Evolutionary conservation across 2,797 vertebrate species (phyloP), one percentile per base, ranked within the genome.

Genomic region (Gymnothorax reevesii): DNA sequence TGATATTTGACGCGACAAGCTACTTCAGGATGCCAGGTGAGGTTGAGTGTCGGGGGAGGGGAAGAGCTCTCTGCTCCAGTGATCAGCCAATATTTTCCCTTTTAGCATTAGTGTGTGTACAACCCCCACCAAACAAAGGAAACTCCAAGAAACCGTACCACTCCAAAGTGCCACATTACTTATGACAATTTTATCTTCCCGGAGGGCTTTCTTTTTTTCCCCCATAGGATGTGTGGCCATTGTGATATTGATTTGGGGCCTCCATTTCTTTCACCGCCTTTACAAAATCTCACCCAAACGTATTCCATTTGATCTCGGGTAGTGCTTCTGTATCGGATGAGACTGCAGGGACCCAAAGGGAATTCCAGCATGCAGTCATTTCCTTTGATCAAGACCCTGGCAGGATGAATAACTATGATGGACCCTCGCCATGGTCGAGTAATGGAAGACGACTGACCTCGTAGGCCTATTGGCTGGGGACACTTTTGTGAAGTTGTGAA

Each of bases 251-350:
- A 79, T 54, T 42, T n/a, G 75, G 75, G 75, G 15, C n/a, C 25
- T 57, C 80, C 80, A 82, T 82, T 82, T 59, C 80, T 22, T 15
- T 55, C 0, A 0, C 80, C 0, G 9, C 80, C 27, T 57, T 59
- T 82, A 82, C 57, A n/a, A 82, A 82, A 82, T 17, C 80, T 57
- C 25, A n/a, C n/a, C 7, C n/a, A 54, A 82, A 27, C 80, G 80
- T 54, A 57, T 57, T 59, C 80, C 25, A n/a, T 82, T 82, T 27
- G 80, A 82, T 82, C 80, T 27, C 55, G 22, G 80, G 54, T 82
- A 59, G 4, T 9, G 13, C n/a, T 33, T 55, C 55, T 7, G 80
- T 80, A 80, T 25, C 77, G 54, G 77, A n/a, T 1, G 2, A 79
- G 57, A 49, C 2, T 20, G 8, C 2, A 20, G 75, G 80, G 20